These are phyloP conservation scores for Theonella swinhoei DNA, from an alignment of 37 sponge, comb jelly and placozoan species.

Conservation along the genomic window DNA sequence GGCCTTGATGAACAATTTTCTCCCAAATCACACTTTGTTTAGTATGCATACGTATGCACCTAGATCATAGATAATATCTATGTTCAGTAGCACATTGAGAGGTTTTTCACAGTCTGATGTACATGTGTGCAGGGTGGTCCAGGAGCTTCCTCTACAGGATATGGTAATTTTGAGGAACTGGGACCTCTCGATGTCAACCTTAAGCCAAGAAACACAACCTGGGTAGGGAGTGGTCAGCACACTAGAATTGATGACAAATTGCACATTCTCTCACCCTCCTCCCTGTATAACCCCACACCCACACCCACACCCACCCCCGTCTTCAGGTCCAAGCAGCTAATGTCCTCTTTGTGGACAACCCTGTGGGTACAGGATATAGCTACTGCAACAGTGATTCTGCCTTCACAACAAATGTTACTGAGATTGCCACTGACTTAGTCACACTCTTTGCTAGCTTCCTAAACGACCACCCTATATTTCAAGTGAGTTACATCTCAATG, in stretches of 20 bases:
- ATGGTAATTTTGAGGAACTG: slow-evolving; percentile 89
- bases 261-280: too few species aligned
- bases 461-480: slow-evolving; percentile 37
- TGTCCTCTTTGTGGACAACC: slow-evolving; percentile 90
- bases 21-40: too few species aligned
- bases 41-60: too few species aligned
- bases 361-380: slow-evolving; percentile 92
- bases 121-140: slow-evolving; percentile 96
- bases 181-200: slow-evolving; percentile 79
- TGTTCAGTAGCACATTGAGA: too few species aligned
- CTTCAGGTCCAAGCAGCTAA: slow-evolving; percentile 65
- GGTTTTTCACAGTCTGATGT: too few species aligned
- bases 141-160: slow-evolving; percentile 88
- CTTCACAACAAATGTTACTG: slow-evolving; percentile 63
- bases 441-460: slow-evolving; percentile 55
- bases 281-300: too few species aligned
- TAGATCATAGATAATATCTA: too few species aligned
- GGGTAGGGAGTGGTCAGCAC: slow-evolving; percentile 27
- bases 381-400: slow-evolving; percentile 62
- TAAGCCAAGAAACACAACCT: slow-evolving; percentile 60
- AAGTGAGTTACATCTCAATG: too few species aligned
- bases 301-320: not conserved
- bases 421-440: slow-evolving; percentile 69
- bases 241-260: too few species aligned
- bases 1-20: too few species aligned